A percentile compares a stretch with the other conserved stretches of the same genome.
Evolutionary conservation across 1,140 invertebrate genomes (phyloP).

Genomic region (Helicoverpa zea): DNA sequence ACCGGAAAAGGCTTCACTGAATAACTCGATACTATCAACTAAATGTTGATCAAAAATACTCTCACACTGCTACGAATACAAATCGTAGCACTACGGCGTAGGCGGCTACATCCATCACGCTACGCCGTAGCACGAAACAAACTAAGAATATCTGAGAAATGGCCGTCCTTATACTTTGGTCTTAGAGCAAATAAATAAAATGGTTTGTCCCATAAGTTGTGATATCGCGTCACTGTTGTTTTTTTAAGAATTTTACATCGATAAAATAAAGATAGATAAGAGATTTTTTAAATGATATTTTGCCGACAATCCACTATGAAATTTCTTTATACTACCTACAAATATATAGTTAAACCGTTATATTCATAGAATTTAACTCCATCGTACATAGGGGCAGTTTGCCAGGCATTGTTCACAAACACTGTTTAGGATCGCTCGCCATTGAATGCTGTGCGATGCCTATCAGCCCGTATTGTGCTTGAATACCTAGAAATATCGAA

Average conservation of each 20-base stretch:
- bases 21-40: conserved; percentile 29
- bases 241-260: not conserved
- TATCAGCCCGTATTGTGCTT: not conserved
- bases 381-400: conserved; percentile 22
- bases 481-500: no score
- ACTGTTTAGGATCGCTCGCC: conserved; percentile 6
- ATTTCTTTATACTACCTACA: no score
- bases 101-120: conserved; percentile 44
- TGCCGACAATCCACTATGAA: no score
- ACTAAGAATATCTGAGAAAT: conserved; percentile 37
- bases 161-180: conserved; percentile 13
- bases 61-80: conserved; percentile 29
- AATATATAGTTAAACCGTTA: no score
- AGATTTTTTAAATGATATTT: no score
- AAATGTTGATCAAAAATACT: conserved; percentile 41
- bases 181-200: conserved; percentile 23
- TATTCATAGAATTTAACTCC: not conserved
- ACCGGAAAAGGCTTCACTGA: conserved; percentile 11
- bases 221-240: no score
- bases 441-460: not conserved
- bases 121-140: conserved; percentile 22
- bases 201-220: not conserved
- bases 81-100: conserved; percentile 36
- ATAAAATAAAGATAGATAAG: no score
- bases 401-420: not conserved